A percentile compares a stretch with the other conserved stretches of the same genome.
Conservation (phyloP, 2,797 vertebrate species). For the Lepus townsendii region DNA sequence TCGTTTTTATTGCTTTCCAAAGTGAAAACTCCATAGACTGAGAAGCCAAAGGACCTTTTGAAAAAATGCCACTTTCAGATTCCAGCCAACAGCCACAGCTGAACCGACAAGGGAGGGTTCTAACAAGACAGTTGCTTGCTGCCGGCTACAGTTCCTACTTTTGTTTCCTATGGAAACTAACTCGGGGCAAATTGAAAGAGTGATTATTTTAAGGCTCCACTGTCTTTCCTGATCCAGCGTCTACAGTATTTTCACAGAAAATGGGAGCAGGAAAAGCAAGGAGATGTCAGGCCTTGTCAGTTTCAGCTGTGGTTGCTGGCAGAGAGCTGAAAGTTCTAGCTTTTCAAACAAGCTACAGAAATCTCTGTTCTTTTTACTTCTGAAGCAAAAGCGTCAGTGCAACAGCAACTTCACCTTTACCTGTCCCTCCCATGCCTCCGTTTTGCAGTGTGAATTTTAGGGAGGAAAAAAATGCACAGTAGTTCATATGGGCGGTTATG, state of each 20-base stretch:
- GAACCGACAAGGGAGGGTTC: constrained; percentile 86
- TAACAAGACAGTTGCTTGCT: constrained; percentile 86
- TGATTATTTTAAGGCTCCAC: constrained; percentile 87
- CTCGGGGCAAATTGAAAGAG: constrained; percentile 88
- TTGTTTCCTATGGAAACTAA: constrained; percentile 88
- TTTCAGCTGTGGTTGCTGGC: constrained; percentile 82
- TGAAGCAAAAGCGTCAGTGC: constrained; percentile 67
- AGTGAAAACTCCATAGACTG: constrained; percentile 77
- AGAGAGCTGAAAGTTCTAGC: constrained; percentile 80
- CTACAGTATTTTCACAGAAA: constrained; percentile 87
- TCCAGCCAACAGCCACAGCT: constrained; percentile 85
- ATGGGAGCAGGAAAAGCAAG: constrained; percentile 86
- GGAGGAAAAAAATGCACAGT: constrained; percentile 25
- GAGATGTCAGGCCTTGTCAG: constrained; percentile 87
- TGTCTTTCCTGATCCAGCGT: constrained; percentile 86
- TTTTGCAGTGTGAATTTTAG: constrained; percentile 59
- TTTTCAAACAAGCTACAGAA: constrained; percentile 85
- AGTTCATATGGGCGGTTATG: not conserved
- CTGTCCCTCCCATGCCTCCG: constrained; percentile 74
- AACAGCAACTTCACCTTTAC: constrained; percentile 81
- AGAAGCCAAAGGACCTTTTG: constrained; percentile 79
- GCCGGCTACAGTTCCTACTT: constrained; percentile 87
- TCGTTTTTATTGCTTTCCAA: constrained; percentile 80
- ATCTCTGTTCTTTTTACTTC: constrained; percentile 74
- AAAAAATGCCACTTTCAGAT: constrained; percentile 77